Evolutionary conservation across 2,888 invertebrate species (phyloP).

Genomic region (Aphrophora alni): DNA sequence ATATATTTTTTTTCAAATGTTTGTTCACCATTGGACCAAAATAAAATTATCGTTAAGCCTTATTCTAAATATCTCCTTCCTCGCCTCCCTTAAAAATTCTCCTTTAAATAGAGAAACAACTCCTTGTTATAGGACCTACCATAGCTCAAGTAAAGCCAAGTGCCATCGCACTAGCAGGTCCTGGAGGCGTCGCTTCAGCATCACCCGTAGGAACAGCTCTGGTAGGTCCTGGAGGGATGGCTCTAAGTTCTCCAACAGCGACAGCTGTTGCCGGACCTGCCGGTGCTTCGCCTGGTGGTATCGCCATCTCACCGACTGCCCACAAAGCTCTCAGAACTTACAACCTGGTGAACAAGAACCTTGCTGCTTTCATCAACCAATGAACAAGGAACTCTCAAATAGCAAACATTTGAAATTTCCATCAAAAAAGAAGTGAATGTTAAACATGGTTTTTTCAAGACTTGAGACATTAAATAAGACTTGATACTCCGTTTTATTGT

Average conservation of each 20-base stretch:
- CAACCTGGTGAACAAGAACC: conserved; percentile 31
- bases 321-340: conserved; percentile 33
- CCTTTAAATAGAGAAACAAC: background rate
- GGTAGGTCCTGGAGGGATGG: conserved; percentile 59
- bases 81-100: background rate
- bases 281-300: conserved; percentile 13
- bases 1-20: too few relatives aligned
- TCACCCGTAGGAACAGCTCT: conserved; percentile 61
- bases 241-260: conserved; percentile 60
- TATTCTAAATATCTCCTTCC: background rate
- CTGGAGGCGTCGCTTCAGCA: conserved; percentile 61
- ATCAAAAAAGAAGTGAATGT: too few relatives aligned
- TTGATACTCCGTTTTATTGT: too few relatives aligned
- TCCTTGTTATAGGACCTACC: conserved; percentile 52
- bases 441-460: too few relatives aligned
- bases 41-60: too few relatives aligned
- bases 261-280: conserved; percentile 61
- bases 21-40: too few relatives aligned
- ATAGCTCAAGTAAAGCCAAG: conserved; percentile 61
- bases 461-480: too few relatives aligned
- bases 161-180: conserved; percentile 61
- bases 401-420: too few relatives aligned
- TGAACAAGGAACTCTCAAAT: background rate
- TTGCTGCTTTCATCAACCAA: conserved; percentile 21
- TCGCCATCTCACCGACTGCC: conserved; percentile 22